A percentile compares a stretch with the other conserved stretches of the same genome.
Evolutionary conservation across 2,113 vertebrate species (phyloP).

Genomic region (Callocephalon fimbriatum): DNA sequence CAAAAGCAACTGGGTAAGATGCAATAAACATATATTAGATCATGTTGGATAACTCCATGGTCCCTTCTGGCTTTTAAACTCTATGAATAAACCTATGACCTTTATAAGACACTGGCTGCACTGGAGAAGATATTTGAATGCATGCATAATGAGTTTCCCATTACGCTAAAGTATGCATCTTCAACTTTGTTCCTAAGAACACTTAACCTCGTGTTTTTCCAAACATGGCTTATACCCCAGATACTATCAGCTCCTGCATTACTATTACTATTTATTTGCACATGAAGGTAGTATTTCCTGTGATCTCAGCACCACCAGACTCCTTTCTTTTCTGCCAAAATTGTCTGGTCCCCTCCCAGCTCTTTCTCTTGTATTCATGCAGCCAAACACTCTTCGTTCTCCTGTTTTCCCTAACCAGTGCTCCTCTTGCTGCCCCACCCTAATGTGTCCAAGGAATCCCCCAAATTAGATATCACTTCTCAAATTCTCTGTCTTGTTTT

Average conservation of each 20-base stretch:
- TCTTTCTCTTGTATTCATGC: rapidly evolving
- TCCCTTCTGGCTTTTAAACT: constrained; percentile 12
- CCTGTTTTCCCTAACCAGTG: not conserved
- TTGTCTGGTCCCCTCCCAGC: not conserved
- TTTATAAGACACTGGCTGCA: constrained; percentile 1
- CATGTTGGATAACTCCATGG: not conserved
- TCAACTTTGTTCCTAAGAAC: not conserved
- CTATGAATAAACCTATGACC: not conserved
- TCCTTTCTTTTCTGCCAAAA: not conserved
- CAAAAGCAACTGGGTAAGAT: not conserved
- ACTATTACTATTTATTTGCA: not conserved
- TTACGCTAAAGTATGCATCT: not conserved
- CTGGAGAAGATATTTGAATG: not conserved
- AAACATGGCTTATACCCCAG: not conserved
- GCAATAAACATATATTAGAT: not conserved
- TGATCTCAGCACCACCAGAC: not conserved
- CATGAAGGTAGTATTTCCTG: not conserved
- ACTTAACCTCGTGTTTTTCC: constrained; percentile 2
- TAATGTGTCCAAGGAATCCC: not conserved
- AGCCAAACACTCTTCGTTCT: not conserved
- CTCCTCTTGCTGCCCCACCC: not conserved
- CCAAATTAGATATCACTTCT: not conserved
- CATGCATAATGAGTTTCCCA: not conserved
- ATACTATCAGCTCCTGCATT: not conserved
- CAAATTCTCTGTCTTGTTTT: not conserved